phyloP scores from a whole-genome alignment of 2,113 vertebrate species.

The Pedionomus torquatus region DNA sequence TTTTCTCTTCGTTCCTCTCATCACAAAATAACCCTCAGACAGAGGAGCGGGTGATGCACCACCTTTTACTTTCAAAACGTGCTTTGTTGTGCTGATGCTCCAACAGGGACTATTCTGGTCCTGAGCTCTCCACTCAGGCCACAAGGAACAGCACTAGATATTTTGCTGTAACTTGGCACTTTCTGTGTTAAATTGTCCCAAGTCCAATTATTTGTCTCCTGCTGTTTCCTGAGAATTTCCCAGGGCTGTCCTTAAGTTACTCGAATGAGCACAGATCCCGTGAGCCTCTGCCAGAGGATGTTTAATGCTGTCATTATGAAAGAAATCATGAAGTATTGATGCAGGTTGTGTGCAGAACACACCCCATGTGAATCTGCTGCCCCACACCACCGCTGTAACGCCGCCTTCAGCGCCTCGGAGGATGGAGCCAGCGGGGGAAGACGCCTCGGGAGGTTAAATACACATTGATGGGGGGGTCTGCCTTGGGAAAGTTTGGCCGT shows the following conservation, averaged over 20 bases:
- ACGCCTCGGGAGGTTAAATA: conserved; percentile 45
- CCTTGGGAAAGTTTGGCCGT: conserved; percentile 15
- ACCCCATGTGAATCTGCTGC: conserved; percentile 14
- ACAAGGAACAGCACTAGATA: background rate
- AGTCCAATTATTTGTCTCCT: conserved; percentile 14
- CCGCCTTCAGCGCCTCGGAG: background rate
- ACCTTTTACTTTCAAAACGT: background rate
- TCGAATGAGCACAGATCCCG: background rate
- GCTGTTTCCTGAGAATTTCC: conserved; percentile 17
- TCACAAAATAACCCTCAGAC: background rate
- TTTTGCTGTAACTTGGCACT: background rate
- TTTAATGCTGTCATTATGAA: conserved; percentile 59
- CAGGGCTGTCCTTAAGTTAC: conserved; percentile 27
- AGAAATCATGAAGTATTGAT: conserved; percentile 54
- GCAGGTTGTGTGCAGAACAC: conserved; percentile 29
- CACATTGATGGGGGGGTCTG: conserved; percentile 1
- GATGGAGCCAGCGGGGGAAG: background rate
- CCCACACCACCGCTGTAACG: background rate
- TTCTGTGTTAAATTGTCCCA: background rate
- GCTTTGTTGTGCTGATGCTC: background rate
- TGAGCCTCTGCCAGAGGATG: conserved; percentile 5
- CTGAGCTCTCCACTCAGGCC: background rate
- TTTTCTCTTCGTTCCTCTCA: background rate
- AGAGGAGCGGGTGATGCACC: background rate
- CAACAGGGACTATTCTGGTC: background rate